These are phyloP conservation scores for Platalea minor DNA, from an alignment of 2,797 vertebrate species.

Conservation along the genomic window DNA sequence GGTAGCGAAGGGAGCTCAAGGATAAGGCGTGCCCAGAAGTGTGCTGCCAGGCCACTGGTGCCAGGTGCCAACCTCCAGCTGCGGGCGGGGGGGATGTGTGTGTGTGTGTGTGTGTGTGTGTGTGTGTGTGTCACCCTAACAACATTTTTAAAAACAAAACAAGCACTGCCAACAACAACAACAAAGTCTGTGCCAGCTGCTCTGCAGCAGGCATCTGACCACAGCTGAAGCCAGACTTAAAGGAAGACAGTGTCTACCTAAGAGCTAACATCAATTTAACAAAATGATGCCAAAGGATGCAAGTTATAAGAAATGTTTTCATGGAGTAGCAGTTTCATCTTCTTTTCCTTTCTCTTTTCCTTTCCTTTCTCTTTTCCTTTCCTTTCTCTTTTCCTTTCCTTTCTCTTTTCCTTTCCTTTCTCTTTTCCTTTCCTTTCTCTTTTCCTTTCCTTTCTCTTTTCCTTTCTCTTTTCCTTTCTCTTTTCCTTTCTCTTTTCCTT, in stretches of 20 bases:
- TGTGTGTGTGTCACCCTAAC: not conserved
- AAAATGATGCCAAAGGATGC: not conserved
- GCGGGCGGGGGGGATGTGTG: too few relatives aligned
- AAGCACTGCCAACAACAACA: not conserved
- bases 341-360: not conserved
- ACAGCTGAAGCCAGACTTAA: not conserved
- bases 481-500: too few relatives aligned
- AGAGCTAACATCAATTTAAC: not conserved
- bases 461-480: too few relatives aligned
- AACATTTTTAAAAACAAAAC: not conserved
- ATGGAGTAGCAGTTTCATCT: not conserved
- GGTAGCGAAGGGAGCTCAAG: not conserved
- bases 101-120: not conserved
- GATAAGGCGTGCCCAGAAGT: not conserved
- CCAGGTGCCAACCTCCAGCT: not conserved
- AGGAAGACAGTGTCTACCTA: not conserved
- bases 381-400: too few relatives aligned
- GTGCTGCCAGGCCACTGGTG: not conserved
- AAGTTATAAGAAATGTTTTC: not conserved
- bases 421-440: too few relatives aligned
- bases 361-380: too few relatives aligned
- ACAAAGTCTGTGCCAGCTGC: not conserved
- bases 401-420: too few relatives aligned
- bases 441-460: too few relatives aligned
- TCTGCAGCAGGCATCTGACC: not conserved